Evolutionary conservation across 2,113 vertebrate genomes (phyloP).

Genomic region (Spea bombifrons): DNA sequence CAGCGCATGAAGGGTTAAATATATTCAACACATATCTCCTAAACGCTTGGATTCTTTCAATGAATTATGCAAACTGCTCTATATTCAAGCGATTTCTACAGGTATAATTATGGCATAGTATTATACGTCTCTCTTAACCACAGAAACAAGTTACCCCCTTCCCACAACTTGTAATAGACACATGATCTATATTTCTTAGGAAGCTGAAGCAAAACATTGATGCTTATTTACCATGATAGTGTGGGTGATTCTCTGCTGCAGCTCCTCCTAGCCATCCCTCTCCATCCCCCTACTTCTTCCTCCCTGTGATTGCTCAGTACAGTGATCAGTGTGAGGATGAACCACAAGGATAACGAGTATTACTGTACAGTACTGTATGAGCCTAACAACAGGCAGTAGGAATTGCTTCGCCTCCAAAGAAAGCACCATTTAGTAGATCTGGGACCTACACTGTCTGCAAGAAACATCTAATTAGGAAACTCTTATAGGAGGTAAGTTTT

Average conservation of each 20-base stretch:
- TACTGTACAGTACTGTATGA: conserved; percentile 1
- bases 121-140: not conserved
- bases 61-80: too few relatives aligned
- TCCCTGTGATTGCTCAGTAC: conserved; percentile 37
- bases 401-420: not conserved
- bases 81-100: too few relatives aligned
- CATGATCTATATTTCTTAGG: not conserved
- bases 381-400: not conserved
- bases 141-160: not conserved
- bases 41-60: too few relatives aligned
- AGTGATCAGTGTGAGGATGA: conserved; percentile 42
- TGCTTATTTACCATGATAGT: conserved; percentile 9
- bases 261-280: conserved; percentile 41
- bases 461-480: not conserved
- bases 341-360: conserved; percentile 18
- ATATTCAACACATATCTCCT: too few relatives aligned
- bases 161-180: not conserved
- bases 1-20: too few relatives aligned
- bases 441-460: not conserved
- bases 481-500: conserved; percentile 20
- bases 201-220: not conserved
- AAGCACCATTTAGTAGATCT: not conserved
- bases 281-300: conserved; percentile 34
- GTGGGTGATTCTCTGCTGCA: conserved; percentile 27
- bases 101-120: not conserved